phyloP scores from a whole-genome alignment of 2,888 invertebrate genomes.

The Oeneis ivallda region DNA sequence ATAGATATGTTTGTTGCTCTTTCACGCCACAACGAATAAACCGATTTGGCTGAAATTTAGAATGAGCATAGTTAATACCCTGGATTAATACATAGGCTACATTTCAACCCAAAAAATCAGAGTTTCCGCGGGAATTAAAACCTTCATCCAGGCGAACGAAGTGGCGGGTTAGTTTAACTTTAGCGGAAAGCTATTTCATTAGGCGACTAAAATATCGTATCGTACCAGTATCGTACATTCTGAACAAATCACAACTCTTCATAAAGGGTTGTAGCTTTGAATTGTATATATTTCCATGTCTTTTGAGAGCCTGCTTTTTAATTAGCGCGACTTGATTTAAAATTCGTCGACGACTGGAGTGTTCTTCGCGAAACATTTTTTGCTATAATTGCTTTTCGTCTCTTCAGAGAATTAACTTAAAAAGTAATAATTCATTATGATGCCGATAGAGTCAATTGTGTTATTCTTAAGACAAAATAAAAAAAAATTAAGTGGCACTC shows the following conservation, averaged over 20 bases:
- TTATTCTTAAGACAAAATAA: background rate
- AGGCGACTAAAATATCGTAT: background rate
- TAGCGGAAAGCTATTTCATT: no score
- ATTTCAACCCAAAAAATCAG: no score
- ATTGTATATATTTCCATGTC: slow-evolving; percentile 38
- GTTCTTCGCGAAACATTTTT: slow-evolving; percentile 23
- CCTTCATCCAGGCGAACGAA: no score
- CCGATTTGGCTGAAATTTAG: no score
- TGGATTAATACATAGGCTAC: no score
- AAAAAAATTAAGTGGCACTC: background rate
- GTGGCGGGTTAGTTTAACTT: no score
- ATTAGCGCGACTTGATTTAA: slow-evolving; percentile 43
- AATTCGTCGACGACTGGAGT: slow-evolving; percentile 26
- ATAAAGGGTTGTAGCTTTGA: slow-evolving; percentile 31
- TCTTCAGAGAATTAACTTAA: slow-evolving; percentile 10
- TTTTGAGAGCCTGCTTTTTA: slow-evolving; percentile 43
- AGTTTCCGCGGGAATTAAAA: no score
- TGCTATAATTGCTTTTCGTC: slow-evolving; percentile 20
- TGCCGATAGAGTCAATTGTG: no score
- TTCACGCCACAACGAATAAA: no score
- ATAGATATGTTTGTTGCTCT: no score
- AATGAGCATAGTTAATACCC: no score
- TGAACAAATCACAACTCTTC: slow-evolving; percentile 14
- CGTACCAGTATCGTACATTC: background rate
- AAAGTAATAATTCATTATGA: background rate